Evolutionary conservation across 37 sponge, comb jelly and placozoan species (phyloP).

Genomic region (Diacarnus erythraeanus): DNA sequence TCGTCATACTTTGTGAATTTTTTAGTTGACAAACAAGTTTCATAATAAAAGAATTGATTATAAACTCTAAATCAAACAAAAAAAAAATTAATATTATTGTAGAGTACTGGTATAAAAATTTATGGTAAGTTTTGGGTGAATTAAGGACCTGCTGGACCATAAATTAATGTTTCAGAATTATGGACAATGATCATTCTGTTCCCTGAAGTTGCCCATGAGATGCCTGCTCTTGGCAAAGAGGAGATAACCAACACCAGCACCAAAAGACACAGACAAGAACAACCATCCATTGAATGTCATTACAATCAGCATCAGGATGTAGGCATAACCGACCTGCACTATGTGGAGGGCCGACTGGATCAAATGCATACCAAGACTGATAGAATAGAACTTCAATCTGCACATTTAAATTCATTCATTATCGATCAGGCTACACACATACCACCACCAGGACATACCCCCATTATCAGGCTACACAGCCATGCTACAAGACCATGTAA

Average conservation of each 20-base stretch:
- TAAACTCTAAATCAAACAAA: no score
- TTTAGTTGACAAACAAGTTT: no score
- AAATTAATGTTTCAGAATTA: no score
- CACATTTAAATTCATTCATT: neutral
- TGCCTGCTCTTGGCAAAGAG: slow-evolving; percentile 51
- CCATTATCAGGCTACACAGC: neutral
- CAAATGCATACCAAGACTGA: slow-evolving; percentile 40
- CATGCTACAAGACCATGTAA: neutral
- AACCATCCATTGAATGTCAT: slow-evolving; percentile 97
- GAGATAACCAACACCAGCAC: slow-evolving; percentile 83
- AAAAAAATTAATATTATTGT: no score
- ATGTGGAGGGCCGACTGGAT: slow-evolving; percentile 72
- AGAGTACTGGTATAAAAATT: no score
- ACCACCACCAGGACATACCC: neutral
- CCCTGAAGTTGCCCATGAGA: slow-evolving; percentile 25
- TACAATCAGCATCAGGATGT: slow-evolving; percentile 86
- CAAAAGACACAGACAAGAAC: slow-evolving; percentile 80
- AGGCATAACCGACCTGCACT: slow-evolving; percentile 75
- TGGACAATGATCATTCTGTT: slow-evolving; percentile 56
- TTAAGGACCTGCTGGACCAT: no score
- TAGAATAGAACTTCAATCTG: slow-evolving; percentile 29
- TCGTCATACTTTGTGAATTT: no score
- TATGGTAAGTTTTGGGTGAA: no score
- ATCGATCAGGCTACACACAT: neutral
- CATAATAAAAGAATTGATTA: no score